Evolutionary conservation across 1,140 invertebrate genomes (phyloP), one percentile per base, ranked within the genome.

Genomic region (Drosophila kanapiae): DNA sequence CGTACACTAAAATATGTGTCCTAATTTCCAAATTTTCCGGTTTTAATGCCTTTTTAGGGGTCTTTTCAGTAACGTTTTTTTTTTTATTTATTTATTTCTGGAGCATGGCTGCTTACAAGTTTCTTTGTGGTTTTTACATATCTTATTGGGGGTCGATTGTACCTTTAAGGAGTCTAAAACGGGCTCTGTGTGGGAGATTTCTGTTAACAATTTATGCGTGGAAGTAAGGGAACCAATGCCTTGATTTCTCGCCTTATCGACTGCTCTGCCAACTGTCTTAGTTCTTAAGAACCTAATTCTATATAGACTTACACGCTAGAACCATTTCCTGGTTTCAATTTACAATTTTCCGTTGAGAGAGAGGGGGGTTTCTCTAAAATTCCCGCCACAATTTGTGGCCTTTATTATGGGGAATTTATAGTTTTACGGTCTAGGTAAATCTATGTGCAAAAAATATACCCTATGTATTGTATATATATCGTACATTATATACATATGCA

Each of bases 361-460:
- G 48, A 51, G 37, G 23, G 43, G 43, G 38, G 37, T 49, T 61
- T 65, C 31, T 37, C 56, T 51, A 42, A 78, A 78, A 43, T 42
- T 43, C 61, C 65, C 70, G 58, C 61, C 72, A 76, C 61, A 75
- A 51, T 54, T 67, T 64, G 60, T 67, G 9, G 61, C 49, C 60
- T 77, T 47, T 14, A 38, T 45, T 40, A 47, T 51, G 33, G 80
- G 75, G 68, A 69, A 38, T 78, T 54, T 47, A 10, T 42, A 14
- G 16, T 64, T 31, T 87, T 87, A 86, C 69, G 80, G 61, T 74
- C 85, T 87, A 87, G 80, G 75, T 90, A 85, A 90, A 76, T 82
- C 85, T 90, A 90, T 90, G 81, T 90, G 85, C 85, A 90, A 90
- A 90, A 90, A 90, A 90, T 84, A 88, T 84, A 87, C 80, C 82